phyloP scores from a whole-genome alignment of 1,140 invertebrate species.

The Meloidogyne floridensis region DNA sequence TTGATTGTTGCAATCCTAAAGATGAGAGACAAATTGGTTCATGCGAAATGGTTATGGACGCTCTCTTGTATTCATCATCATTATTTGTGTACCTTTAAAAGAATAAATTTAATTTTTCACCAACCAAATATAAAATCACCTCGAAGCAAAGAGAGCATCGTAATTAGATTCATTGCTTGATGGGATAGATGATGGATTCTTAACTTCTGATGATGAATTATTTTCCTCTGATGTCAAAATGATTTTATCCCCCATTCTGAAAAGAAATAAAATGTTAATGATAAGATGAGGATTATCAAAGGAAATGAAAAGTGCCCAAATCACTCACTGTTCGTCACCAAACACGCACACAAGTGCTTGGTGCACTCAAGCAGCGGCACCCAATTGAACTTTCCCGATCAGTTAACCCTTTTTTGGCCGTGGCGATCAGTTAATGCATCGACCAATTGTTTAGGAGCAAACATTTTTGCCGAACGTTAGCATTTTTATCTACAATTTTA shows the following conservation, averaged over 20 bases:
- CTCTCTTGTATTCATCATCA: constrained; percentile 21
- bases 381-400: too few relatives aligned
- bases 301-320: too few relatives aligned
- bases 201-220: background rate
- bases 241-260: background rate
- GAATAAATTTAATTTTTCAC: background rate
- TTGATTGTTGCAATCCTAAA: background rate
- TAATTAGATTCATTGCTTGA: background rate
- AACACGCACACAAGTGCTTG: too few relatives aligned
- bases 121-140: background rate
- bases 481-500: too few relatives aligned
- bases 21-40: constrained; percentile 30
- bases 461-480: too few relatives aligned
- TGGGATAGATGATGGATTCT: background rate
- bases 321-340: too few relatives aligned
- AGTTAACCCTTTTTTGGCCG: too few relatives aligned
- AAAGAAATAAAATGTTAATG: background rate
- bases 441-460: too few relatives aligned
- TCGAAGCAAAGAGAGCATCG: background rate
- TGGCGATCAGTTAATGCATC: too few relatives aligned
- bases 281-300: too few relatives aligned
- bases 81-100: constrained; percentile 25
- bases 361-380: too few relatives aligned
- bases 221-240: background rate
- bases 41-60: background rate